Conservation (phyloP, 2,888 invertebrate species). For the Conistra vaccinii region DNA sequence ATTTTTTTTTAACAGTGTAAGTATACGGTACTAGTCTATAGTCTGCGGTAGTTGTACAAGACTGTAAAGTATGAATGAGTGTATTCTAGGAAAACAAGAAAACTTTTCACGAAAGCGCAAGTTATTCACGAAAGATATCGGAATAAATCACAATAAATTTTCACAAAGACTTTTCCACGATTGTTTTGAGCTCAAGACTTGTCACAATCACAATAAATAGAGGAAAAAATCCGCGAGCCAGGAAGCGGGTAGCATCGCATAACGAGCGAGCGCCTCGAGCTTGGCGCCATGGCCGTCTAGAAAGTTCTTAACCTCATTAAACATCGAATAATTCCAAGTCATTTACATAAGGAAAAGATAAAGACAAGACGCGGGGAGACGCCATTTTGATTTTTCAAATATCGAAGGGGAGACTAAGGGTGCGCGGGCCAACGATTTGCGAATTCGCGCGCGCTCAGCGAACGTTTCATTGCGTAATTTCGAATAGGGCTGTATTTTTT, state of each 20-base stretch:
- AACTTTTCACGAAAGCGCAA: not conserved
- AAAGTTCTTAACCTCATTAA: slow-evolving; percentile 89
- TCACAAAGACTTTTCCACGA: slow-evolving; percentile 37
- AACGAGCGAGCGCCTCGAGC: slow-evolving; percentile 77
- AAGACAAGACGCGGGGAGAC: slow-evolving; percentile 86
- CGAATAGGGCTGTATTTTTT: slow-evolving; percentile 73
- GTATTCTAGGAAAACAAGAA: not conserved
- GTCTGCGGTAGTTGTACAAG: no score
- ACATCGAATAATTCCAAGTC: slow-evolving; percentile 80
- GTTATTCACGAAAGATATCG: slow-evolving; percentile 34
- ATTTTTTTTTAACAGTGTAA: no score
- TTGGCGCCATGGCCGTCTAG: slow-evolving; percentile 79
- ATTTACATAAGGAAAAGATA: slow-evolving; percentile 90
- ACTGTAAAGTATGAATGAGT: no score
- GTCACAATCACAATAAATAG: slow-evolving; percentile 68
- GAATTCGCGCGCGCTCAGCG: slow-evolving; percentile 85
- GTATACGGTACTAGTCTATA: no score
- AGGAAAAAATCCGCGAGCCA: slow-evolving; percentile 71
- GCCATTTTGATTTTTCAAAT: slow-evolving; percentile 88
- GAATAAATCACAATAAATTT: slow-evolving; percentile 49
- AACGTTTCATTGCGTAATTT: slow-evolving; percentile 86
- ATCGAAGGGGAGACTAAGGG: slow-evolving; percentile 84
- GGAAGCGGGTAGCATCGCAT: slow-evolving; percentile 71
- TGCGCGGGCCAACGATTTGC: slow-evolving; percentile 80
- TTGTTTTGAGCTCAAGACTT: slow-evolving; percentile 64